Percentiles rank a stretch among this genome's conserved stretches.
Conservation (phyloP, 92 coral and sea anemone species). For the Palythoa grandiflora region DNA sequence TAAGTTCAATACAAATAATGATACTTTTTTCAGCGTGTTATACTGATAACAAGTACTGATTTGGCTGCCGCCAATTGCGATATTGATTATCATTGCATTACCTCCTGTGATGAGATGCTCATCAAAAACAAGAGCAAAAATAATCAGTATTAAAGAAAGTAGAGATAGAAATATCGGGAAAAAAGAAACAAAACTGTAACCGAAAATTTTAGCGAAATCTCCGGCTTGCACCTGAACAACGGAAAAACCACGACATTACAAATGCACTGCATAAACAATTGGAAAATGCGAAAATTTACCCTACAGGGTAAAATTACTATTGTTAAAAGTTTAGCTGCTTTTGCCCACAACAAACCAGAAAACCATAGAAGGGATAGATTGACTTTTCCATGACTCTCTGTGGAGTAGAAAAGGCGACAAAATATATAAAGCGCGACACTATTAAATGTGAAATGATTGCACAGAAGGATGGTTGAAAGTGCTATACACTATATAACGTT, state of each 20-base stretch:
- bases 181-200: too few species aligned
- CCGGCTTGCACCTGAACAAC: too few species aligned
- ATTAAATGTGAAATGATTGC: neutral
- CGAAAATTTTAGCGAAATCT: too few species aligned
- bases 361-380: conserved; percentile 5
- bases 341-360: neutral
- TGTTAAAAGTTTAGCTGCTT: conserved; percentile 51
- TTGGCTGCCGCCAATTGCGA: rapidly evolving
- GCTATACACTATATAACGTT: conserved; percentile 41
- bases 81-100: too few species aligned
- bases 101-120: too few species aligned
- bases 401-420: conserved; percentile 51
- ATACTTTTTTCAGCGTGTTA: too few species aligned
- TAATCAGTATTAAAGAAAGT: too few species aligned
- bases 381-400: conserved; percentile 30
- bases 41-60: too few species aligned
- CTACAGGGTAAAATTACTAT: conserved; percentile 43
- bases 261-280: conserved; percentile 23
- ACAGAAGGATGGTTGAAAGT: conserved; percentile 34
- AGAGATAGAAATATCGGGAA: too few species aligned
- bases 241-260: neutral
- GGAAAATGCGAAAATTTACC: conserved; percentile 20
- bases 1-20: too few species aligned
- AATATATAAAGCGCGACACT: conserved; percentile 29
- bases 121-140: too few species aligned